phyloP scores from a whole-genome alignment of 2,888 invertebrate species.

The Metellina segmentata region DNA sequence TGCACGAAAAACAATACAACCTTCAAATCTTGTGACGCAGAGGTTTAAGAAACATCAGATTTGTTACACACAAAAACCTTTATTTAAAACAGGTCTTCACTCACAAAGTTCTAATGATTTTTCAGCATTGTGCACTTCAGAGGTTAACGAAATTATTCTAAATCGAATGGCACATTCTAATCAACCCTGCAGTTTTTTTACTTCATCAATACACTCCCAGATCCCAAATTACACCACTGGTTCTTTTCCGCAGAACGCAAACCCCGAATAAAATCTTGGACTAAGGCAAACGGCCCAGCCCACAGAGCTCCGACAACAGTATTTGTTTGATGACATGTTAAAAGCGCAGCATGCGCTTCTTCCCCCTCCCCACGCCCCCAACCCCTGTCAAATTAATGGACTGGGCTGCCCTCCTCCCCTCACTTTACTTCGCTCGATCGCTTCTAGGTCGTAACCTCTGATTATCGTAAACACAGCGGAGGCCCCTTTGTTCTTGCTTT shows the following conservation, averaged over 20 bases:
- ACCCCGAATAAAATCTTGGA: slow-evolving; percentile 6
- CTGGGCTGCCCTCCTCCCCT: slow-evolving; percentile 37
- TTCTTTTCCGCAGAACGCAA: slow-evolving; percentile 16
- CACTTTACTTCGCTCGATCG: slow-evolving; percentile 63
- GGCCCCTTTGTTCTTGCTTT: slow-evolving; percentile 15
- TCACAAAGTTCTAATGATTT: no score
- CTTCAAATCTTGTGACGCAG: no score
- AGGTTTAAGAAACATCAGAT: no score
- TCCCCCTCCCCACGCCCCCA: not conserved
- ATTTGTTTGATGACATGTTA: slow-evolving; percentile 75
- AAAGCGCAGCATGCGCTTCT: slow-evolving; percentile 35
- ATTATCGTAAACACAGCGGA: slow-evolving; percentile 72
- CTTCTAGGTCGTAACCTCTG: slow-evolving; percentile 71
- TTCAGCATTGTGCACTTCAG: no score
- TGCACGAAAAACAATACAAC: no score
- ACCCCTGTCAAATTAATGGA: slow-evolving; percentile 71
- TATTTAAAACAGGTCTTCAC: no score
- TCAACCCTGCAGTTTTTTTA: no score
- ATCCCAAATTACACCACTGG: not conserved
- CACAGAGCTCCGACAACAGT: slow-evolving; percentile 56
- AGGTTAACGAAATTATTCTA: no score
- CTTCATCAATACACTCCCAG: not conserved
- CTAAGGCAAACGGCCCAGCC: slow-evolving; percentile 20
- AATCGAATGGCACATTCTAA: no score
- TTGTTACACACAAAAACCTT: no score